phyloP scores from a whole-genome alignment of 92 coral and sea anemone species.

The Desmophyllum pertusum region DNA sequence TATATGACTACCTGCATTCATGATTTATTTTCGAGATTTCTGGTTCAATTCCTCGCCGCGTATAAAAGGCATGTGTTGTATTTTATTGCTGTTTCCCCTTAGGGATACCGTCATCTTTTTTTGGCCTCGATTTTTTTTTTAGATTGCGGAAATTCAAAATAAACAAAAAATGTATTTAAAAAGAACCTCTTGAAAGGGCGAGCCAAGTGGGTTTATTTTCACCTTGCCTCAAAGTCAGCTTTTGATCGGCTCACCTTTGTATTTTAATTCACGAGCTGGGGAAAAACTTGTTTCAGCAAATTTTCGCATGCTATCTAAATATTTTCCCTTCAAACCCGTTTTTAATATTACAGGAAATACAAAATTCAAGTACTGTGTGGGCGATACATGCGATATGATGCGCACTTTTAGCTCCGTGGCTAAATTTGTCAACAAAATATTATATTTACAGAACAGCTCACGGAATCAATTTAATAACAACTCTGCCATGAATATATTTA shows the following conservation, averaged over 20 bases:
- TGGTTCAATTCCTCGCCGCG: not conserved
- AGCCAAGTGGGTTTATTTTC: not conserved
- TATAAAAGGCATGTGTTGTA: conserved; percentile 17
- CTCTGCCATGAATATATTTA: conserved; percentile 21
- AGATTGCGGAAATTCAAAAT: not conserved
- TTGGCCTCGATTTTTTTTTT: not conserved
- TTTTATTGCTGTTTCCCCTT: conserved; percentile 26
- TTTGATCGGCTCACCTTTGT: not conserved
- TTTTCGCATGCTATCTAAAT: conserved; percentile 19
- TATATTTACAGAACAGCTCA: not conserved
- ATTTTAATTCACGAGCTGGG: not conserved
- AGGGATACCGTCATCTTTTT: not conserved
- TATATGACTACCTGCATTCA: not conserved
- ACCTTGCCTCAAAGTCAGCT: conserved; percentile 27
- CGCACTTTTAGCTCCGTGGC: conserved; percentile 43
- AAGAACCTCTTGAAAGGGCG: not conserved
- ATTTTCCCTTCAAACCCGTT: conserved; percentile 8
- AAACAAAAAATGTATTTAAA: not conserved
- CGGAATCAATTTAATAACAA: conserved; percentile 27
- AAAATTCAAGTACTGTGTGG: conserved; percentile 43
- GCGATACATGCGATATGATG: conserved; percentile 26
- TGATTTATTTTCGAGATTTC: not conserved
- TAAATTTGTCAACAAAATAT: conserved; percentile 41
- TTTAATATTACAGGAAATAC: conserved; percentile 29
- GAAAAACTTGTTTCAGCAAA: conserved; percentile 4